phyloP scores from a whole-genome alignment of 1,140 invertebrate genomes.

The Drosophila arawakana region DNA sequence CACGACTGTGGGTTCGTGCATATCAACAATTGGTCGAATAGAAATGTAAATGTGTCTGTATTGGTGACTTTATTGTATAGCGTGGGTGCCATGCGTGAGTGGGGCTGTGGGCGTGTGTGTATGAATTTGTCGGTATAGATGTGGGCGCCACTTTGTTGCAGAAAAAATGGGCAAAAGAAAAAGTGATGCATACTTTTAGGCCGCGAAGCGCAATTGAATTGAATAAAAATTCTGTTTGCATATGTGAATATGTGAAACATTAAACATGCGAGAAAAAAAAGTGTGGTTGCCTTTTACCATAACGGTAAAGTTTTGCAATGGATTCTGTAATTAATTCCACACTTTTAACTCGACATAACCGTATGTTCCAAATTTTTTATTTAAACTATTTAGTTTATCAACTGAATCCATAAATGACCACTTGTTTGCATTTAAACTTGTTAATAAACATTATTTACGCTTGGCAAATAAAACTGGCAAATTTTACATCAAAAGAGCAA shows the following conservation, averaged over 20 bases:
- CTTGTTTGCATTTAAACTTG: conserved; percentile 6
- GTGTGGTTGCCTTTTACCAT: conserved; percentile 9
- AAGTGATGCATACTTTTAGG: conserved; percentile 53
- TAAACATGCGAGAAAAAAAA: conserved; percentile 35
- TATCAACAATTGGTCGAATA: conserved; percentile 83
- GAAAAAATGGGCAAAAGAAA: conserved; percentile 38
- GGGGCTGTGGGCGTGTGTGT: conserved; percentile 12
- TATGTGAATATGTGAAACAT: conserved; percentile 82
- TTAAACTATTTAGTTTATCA: not conserved
- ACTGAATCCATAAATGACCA: not conserved
- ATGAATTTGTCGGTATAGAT: conserved; percentile 13
- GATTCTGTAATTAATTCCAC: conserved; percentile 15
- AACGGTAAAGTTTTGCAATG: conserved; percentile 5
- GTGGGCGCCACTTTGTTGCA: conserved; percentile 51
- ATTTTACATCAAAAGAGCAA: not conserved
- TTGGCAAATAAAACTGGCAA: not conserved
- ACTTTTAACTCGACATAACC: not conserved
- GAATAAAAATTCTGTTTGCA: conserved; percentile 79
- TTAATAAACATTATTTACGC: conserved; percentile 23
- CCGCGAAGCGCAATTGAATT: conserved; percentile 68
- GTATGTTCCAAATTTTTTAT: not conserved
- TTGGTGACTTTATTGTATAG: conserved; percentile 18
- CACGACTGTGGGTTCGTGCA: conserved; percentile 56
- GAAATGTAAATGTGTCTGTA: conserved; percentile 47
- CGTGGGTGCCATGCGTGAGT: not conserved